A percentile compares a stretch with the other conserved stretches of the same genome.
These are phyloP conservation scores for Cataglyphis altisquamis DNA, from an alignment of 2,888 invertebrate species.

Conservation along the genomic window DNA sequence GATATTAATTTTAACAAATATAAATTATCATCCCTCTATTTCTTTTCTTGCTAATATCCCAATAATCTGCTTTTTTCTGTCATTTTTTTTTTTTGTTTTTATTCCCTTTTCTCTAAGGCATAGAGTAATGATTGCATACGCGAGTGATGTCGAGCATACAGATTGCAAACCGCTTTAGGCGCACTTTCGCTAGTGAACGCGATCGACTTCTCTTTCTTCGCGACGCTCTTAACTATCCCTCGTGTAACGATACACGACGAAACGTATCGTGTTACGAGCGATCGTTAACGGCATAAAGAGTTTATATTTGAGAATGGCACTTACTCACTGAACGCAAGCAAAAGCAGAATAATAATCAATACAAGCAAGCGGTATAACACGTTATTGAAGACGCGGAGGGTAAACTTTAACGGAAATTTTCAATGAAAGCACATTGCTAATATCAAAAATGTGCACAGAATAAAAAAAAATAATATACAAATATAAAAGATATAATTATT, in stretches of 20 bases:
- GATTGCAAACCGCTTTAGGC: constrained; percentile 51
- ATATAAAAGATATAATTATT: background rate
- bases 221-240: constrained; percentile 74
- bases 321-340: constrained; percentile 65
- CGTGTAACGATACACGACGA: constrained; percentile 82
- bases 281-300: constrained; percentile 82
- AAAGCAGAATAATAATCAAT: constrained; percentile 75
- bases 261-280: constrained; percentile 83
- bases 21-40: background rate
- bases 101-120: constrained; percentile 7
- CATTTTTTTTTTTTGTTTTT: background rate
- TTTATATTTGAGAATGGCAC: constrained; percentile 76
- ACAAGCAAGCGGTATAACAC: constrained; percentile 65
- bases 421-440: constrained; percentile 27
- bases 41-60: constrained; percentile 28
- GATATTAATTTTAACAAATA: background rate
- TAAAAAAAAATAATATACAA: constrained; percentile 1
- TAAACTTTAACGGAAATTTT: constrained; percentile 70
- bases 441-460: background rate
- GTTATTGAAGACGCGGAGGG: constrained; percentile 53
- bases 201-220: constrained; percentile 81
- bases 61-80: constrained; percentile 29
- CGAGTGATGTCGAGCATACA: constrained; percentile 29
- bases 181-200: constrained; percentile 63
- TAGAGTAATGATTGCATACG: constrained; percentile 31